Base-by-base conservation (phyloP, 2,113 vertebrate species). In the Istiophorus platypterus region DNA sequence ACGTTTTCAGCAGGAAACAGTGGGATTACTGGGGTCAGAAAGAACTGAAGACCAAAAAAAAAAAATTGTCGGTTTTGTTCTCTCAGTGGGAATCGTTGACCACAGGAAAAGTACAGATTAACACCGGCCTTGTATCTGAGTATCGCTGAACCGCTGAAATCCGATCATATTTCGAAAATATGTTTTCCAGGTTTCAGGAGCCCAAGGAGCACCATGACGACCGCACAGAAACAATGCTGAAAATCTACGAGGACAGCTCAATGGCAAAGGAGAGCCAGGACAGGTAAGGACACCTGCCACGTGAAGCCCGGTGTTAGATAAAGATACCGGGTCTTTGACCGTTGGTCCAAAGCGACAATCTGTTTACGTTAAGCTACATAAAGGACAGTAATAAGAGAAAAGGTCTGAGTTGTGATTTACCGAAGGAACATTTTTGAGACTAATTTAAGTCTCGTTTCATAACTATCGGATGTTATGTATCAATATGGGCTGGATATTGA, bases 101-200 rank as follows among this genome's bases (percentile, higher is more conserved):
- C 17, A 7, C 8, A 20, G 5, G 5, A 45, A 15, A 56, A 56
- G 26, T 13, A 26, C 10, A 3, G 11, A 58, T 29, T 29, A 29
- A 59, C 13, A 10, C n/a, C 61, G 13, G 34, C 20, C 41, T 27
- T 26, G 24, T 45, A 3, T 45, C 14, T 22, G 22, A 13, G 7
- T 5, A 26, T 14, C 58, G 17, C n/a, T 1, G 14, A 27, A 27
- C 59, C 24, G 7, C 24, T 54, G 5, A 62, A 34, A 56, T 34
- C 39, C 22, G 13, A 17, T 56, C 47, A 8, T 17, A 58, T 73
- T 27, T 67, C 14, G n/a, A 59, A 27, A 58, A 78, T 72, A 10
- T 42, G 14, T 74, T 72, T 82, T 76, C 20, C 29, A 99, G 97
- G 90, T 91, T 97, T 74, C 96, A 96, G 89, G 96, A 93, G 41